phyloP scores from a whole-genome alignment of 2,888 invertebrate species.

The Odontomyia ornata region DNA sequence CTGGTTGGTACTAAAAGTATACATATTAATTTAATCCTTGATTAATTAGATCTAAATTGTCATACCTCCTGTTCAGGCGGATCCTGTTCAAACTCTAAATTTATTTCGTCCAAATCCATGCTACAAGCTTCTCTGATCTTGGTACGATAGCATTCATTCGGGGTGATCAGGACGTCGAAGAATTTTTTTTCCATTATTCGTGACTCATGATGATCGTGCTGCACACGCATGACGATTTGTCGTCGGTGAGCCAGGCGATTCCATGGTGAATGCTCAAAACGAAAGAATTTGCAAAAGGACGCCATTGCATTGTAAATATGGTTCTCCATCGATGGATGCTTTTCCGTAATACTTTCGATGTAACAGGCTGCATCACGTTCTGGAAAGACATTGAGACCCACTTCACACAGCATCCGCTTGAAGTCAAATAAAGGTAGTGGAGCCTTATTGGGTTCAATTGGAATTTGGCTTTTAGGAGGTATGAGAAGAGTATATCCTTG shows the following conservation, averaged over 20 bases:
- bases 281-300: neutral
- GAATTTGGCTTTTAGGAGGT: neutral
- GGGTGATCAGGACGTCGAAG: neutral
- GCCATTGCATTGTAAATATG: slow-evolving; percentile 20
- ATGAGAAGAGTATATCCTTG: slow-evolving; percentile 1
- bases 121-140: slow-evolving; percentile 22
- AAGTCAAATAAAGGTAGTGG: slow-evolving; percentile 2
- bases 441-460: neutral
- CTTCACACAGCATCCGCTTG: neutral
- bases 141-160: slow-evolving; percentile 2
- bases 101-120: neutral
- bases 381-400: slow-evolving; percentile 27
- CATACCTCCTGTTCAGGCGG: slow-evolving; percentile 25
- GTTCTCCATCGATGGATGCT: slow-evolving; percentile 27
- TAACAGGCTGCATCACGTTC: slow-evolving; percentile 30
- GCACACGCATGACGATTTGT: neutral
- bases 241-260: slow-evolving; percentile 19
- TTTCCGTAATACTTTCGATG: neutral
- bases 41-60: neutral
- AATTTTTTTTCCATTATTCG: neutral
- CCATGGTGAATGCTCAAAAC: slow-evolving; percentile 9
- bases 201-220: neutral
- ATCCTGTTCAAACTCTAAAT: neutral
- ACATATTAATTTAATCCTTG: neutral
- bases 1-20: slow-evolving; percentile 16